phyloP scores from a whole-genome alignment of 2,888 invertebrate genomes.

The Nemapogon koenigi region DNA sequence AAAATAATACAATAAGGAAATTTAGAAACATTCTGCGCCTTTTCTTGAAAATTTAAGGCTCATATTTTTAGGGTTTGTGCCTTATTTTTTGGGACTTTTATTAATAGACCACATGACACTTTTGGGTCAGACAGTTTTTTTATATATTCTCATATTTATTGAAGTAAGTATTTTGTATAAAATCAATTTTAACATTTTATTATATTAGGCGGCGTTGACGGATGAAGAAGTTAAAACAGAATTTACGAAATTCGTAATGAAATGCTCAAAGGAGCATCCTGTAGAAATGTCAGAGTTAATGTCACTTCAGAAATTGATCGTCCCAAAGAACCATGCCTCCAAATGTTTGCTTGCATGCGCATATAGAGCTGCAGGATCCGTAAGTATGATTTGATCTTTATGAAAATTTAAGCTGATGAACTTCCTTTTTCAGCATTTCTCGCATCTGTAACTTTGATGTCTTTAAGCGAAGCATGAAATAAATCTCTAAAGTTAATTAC shows the following conservation, averaged over 20 bases:
- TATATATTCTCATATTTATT: too few species aligned
- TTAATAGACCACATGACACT: too few species aligned
- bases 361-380: constrained; percentile 36
- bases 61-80: too few species aligned
- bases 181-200: not conserved
- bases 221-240: constrained; percentile 37
- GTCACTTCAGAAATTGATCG: constrained; percentile 26
- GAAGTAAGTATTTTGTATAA: too few species aligned
- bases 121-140: too few species aligned
- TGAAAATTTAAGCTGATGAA: too few species aligned
- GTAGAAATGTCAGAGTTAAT: constrained; percentile 36
- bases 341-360: constrained; percentile 57
- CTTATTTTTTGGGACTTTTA: too few species aligned
- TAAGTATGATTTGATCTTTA: constrained; percentile 22
- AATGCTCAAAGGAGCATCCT: constrained; percentile 32
- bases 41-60: too few species aligned
- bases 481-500: too few species aligned
- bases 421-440: too few species aligned
- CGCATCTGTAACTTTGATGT: constrained; percentile 10
- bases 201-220: constrained; percentile 25
- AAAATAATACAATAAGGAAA: too few species aligned
- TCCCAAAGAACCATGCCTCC: constrained; percentile 41
- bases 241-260: constrained; percentile 32
- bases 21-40: too few species aligned
- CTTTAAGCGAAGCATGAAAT: constrained; percentile 13